These are phyloP conservation scores for Gopherus flavomarginatus DNA, from an alignment of 2,113 vertebrate genomes.

Conservation along the genomic window DNA sequence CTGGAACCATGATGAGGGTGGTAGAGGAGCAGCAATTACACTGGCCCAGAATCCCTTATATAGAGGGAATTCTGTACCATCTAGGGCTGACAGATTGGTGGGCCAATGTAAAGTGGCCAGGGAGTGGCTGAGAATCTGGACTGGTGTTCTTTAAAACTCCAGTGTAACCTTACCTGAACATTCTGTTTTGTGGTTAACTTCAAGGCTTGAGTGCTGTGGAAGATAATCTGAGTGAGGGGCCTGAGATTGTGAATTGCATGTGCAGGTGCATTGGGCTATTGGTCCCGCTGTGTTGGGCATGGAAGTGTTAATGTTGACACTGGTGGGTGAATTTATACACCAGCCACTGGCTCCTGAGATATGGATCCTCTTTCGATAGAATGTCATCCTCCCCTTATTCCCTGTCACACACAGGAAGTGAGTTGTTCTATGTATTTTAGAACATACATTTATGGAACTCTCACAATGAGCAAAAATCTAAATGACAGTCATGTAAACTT, in stretches of 20 bases:
- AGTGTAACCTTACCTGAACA: not conserved
- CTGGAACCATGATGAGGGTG: accelerated
- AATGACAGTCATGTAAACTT: not conserved
- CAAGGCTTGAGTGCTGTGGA: not conserved
- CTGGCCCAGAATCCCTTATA: not conserved
- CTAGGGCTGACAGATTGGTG: not conserved
- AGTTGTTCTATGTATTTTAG: not conserved
- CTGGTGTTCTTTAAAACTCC: not conserved
- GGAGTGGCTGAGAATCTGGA: not conserved
- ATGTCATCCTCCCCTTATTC: not conserved
- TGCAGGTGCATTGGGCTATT: not conserved
- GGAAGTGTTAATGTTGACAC: not conserved
- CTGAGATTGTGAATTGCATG: not conserved
- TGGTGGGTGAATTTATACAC: not conserved
- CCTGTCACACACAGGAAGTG: not conserved
- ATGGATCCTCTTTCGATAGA: not conserved
- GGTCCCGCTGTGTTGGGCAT: not conserved
- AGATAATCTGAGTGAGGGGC: not conserved
- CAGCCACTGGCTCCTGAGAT: not conserved
- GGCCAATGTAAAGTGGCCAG: not conserved
- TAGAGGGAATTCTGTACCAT: accelerated
- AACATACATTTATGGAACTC: not conserved
- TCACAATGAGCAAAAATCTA: not conserved
- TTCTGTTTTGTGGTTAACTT: not conserved
- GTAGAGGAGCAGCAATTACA: not conserved